phyloP scores from a whole-genome alignment of 2,113 vertebrate genomes.

The Jaculus jaculus region DNA sequence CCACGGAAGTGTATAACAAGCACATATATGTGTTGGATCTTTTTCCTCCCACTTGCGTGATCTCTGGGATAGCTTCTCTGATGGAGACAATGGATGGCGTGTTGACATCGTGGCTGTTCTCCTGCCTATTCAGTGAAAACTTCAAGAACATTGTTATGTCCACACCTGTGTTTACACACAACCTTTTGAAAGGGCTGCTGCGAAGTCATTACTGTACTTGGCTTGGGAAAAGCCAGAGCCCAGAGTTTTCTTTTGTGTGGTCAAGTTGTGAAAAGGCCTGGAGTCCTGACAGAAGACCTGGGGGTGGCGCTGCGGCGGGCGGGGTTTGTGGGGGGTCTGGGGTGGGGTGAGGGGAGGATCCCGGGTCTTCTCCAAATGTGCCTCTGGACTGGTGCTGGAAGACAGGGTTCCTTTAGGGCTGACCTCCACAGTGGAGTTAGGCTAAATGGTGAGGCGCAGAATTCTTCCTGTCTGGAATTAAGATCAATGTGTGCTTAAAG shows the following conservation, averaged over 20 bases:
- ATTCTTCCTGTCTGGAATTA: slow-evolving; percentile 41
- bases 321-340: too few species aligned
- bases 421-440: not conserved
- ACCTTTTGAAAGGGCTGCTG: not conserved
- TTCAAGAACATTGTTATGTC: slow-evolving; percentile 50
- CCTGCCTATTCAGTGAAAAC: slow-evolving; percentile 54
- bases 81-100: slow-evolving; percentile 66
- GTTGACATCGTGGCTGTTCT: not conserved
- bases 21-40: not conserved
- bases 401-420: not conserved
- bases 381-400: not conserved
- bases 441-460: slow-evolving; percentile 2
- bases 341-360: not conserved
- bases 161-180: slow-evolving; percentile 54
- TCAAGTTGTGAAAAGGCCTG: slow-evolving; percentile 61
- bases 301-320: too few species aligned
- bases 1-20: slow-evolving; percentile 30
- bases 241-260: slow-evolving; percentile 66
- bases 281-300: not conserved
- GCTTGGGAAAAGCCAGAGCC: slow-evolving; percentile 18
- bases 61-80: not conserved
- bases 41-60: not conserved
- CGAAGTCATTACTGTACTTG: slow-evolving; percentile 2
- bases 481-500: slow-evolving; percentile 16
- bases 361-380: not conserved